These are phyloP conservation scores for Gasterosteus aculeatus DNA, from an alignment of 2,113 vertebrate genomes.

Conservation along the genomic window DNA sequence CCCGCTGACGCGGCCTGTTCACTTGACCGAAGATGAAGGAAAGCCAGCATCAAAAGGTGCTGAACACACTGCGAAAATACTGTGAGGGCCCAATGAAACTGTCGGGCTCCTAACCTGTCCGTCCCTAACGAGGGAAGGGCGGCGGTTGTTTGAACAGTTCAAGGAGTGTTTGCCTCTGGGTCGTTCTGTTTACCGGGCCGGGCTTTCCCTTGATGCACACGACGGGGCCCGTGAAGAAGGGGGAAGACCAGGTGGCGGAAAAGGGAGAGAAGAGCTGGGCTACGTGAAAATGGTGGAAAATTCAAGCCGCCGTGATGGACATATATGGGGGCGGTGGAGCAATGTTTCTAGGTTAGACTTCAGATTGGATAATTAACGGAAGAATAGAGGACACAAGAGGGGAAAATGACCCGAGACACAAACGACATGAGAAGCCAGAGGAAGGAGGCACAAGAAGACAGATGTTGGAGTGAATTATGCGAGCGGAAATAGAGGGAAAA, in stretches of 20 bases:
- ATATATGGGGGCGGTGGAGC: not conserved
- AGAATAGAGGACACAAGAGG: conserved; percentile 42
- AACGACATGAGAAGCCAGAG: conserved; percentile 32
- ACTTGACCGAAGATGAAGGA: conserved; percentile 33
- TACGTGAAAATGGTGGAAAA: not conserved
- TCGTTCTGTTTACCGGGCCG: conserved; percentile 1
- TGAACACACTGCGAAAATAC: conserved; percentile 7
- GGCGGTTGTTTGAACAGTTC: conserved; percentile 7
- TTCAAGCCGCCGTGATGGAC: not conserved
- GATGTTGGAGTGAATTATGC: conserved; percentile 23
- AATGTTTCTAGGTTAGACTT: conserved; percentile 51
- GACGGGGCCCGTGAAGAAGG: not conserved
- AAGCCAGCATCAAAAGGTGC: conserved; percentile 19
- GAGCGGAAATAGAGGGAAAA: not conserved
- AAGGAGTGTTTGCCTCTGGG: conserved; percentile 15
- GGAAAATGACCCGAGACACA: conserved; percentile 35
- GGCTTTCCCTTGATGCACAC: not conserved
- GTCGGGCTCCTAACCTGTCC: conserved; percentile 1
- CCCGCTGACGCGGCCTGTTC: conserved; percentile 13
- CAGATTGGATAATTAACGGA: conserved; percentile 44
- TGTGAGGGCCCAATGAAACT: not conserved
- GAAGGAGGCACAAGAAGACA: not conserved
- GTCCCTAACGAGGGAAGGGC: conserved; percentile 1
- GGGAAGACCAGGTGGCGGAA: not conserved
- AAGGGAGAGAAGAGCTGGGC: not conserved